Conservation (phyloP, 2,113 vertebrate genomes). For the Podiceps cristatus region DNA sequence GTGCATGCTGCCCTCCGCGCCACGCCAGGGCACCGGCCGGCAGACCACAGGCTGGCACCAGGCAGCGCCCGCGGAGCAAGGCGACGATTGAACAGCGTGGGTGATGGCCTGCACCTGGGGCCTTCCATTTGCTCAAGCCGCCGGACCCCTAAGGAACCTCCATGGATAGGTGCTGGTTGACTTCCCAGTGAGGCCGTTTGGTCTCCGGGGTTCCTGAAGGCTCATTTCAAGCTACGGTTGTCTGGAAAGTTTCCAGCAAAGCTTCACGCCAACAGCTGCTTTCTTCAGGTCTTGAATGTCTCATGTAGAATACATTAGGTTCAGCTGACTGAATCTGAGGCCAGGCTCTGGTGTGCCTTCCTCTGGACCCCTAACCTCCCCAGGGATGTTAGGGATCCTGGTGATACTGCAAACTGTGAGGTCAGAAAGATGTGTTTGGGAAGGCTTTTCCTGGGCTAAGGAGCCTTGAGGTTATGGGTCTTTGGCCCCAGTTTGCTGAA, state of each 20-base stretch:
- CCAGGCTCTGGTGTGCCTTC: not conserved
- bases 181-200: not conserved
- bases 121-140: not conserved
- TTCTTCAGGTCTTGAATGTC: not conserved
- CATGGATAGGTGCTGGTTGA: not conserved
- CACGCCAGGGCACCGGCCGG: not conserved
- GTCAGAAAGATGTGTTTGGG: not conserved
- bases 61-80: not conserved
- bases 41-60: not conserved
- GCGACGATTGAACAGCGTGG: not conserved
- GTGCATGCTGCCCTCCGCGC: not conserved
- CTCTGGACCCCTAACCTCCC: not conserved
- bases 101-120: not conserved
- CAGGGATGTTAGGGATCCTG: not conserved
- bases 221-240: not conserved
- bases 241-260: not conserved
- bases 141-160: not conserved
- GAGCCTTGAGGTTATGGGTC: not conserved
- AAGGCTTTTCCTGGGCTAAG: not conserved
- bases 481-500: not conserved
- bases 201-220: not conserved
- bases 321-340: not conserved
- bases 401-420: not conserved
- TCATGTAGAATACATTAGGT: fast-evolving
- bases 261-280: not conserved